phyloP scores from a whole-genome alignment of 2,113 vertebrate species.

The Ochotona princeps region DNA sequence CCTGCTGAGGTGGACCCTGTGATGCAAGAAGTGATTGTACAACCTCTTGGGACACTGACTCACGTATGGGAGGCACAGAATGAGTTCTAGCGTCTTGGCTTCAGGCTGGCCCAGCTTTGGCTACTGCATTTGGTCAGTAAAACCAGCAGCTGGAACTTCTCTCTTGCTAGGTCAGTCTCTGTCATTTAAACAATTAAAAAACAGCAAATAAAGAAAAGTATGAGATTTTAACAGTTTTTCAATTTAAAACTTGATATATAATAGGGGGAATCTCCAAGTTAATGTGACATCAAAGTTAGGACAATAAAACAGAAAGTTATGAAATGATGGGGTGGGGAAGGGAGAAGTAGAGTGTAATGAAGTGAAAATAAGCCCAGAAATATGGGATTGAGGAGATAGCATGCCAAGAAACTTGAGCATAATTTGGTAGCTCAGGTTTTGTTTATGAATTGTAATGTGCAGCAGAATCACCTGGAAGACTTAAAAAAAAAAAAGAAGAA shows the following conservation, averaged over 20 bases:
- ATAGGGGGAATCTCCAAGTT: not conserved
- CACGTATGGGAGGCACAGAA: too few species aligned
- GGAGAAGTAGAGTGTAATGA: not conserved
- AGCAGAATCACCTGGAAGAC: not conserved
- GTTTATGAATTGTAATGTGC: not conserved
- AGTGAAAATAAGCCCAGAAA: slow-evolving; percentile 34
- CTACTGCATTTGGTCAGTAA: too few species aligned
- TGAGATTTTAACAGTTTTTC: not conserved
- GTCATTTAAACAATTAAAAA: too few species aligned
- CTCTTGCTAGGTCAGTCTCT: too few species aligned
- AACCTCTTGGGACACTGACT: too few species aligned
- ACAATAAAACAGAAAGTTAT: not conserved
- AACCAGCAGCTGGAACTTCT: too few species aligned
- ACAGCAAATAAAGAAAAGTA: too few species aligned
- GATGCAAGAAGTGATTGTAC: too few species aligned
- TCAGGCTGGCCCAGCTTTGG: too few species aligned
- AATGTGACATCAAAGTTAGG: not conserved
- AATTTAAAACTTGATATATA: not conserved
- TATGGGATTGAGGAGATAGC: not conserved
- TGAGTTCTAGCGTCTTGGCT: too few species aligned
- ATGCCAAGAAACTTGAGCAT: not conserved
- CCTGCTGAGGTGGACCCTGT: too few species aligned
- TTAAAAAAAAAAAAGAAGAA: not conserved
- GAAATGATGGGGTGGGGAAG: not conserved
- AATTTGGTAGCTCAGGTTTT: not conserved